Evolutionary conservation across 2,113 vertebrate genomes (phyloP).

Genomic region (Odontophorus gujanensis): DNA sequence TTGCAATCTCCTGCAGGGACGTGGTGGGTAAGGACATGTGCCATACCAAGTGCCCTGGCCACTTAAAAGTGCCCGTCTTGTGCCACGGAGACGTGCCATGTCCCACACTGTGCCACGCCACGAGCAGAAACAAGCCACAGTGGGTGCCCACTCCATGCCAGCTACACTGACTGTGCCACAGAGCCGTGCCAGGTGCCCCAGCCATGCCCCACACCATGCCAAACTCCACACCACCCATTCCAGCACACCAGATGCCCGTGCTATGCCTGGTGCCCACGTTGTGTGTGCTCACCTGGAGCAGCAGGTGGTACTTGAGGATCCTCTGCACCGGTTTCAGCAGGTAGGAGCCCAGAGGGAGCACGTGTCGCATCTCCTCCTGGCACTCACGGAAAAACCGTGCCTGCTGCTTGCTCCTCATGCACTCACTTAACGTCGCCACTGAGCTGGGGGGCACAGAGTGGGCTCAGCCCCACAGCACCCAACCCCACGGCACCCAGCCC

Average conservation of each 20-base stretch:
- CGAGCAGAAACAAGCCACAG: neutral
- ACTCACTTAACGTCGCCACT: constrained; percentile 89
- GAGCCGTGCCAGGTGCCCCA: neutral
- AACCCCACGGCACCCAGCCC: neutral
- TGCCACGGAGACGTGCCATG: neutral
- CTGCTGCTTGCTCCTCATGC: constrained; percentile 92
- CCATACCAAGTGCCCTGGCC: neutral
- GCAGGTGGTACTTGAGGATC: constrained; percentile 96
- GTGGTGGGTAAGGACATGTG: neutral
- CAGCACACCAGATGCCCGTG: neutral
- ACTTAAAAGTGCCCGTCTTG: neutral
- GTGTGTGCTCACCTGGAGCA: constrained; percentile 89
- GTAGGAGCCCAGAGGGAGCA: constrained; percentile 92
- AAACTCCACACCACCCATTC: too few relatives aligned
- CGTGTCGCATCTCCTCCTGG: constrained; percentile 88
- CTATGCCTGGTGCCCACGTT: neutral
- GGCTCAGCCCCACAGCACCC: neutral
- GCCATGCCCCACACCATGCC: neutral
- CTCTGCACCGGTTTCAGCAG: constrained; percentile 97
- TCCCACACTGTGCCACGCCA: neutral
- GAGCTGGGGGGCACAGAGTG: constrained; percentile 79
- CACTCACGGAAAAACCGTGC: constrained; percentile 93
- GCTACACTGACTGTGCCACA: neutral
- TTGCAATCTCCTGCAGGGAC: constrained; percentile 88
- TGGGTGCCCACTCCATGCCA: neutral